Evolutionary conservation across 1,140 invertebrate genomes (phyloP), one percentile per base, ranked within the genome.

Genomic region (Drosophila ananassae): DNA sequence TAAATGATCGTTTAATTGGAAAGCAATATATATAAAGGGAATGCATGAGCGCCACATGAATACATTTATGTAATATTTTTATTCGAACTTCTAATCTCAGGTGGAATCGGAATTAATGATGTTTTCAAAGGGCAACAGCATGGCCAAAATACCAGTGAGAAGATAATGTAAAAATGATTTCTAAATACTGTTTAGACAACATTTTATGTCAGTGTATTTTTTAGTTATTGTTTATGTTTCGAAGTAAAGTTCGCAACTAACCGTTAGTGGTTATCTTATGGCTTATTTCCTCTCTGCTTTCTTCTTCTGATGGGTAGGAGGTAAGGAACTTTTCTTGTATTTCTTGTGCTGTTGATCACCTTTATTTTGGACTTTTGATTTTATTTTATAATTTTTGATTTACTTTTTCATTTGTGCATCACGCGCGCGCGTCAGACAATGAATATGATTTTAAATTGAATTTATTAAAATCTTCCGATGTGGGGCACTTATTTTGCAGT

Each of bases 351-450:
- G 59, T 25, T 34, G 32, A 64, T 67, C 59, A 84, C 76, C 76
- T 83, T 73, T 37, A 53, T 73, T 69, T 32, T 52, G 53, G 60
- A 21, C 68, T 48, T 50, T 13, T 37, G 61, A 62, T 41, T 62
- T 68, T 63, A 50, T 12, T 81, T 69, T 28, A 28, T 28, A 28
- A 52, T 46, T 66, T 54, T 50, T 34, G 24, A 54, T 62, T 60
- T 71, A 63, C 34, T 61, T 37, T 79, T 83, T 84, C 80, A 83
- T 67, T 48, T 83, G 80, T 83, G 34, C 75, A 79, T 83, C 79
- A 83, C 79, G 80, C 79, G 54, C 55, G 64, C 32, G 79, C 79
- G 75, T 83, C 72, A 83, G 79, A 83, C 79, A 84, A 83, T 83
- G 80, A 82, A 82, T 62, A 25, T 5, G 12, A 28, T 30, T 25